Evolutionary conservation across 2,797 vertebrate species (phyloP).

Genomic region (Rhinophrynus dorsalis): DNA sequence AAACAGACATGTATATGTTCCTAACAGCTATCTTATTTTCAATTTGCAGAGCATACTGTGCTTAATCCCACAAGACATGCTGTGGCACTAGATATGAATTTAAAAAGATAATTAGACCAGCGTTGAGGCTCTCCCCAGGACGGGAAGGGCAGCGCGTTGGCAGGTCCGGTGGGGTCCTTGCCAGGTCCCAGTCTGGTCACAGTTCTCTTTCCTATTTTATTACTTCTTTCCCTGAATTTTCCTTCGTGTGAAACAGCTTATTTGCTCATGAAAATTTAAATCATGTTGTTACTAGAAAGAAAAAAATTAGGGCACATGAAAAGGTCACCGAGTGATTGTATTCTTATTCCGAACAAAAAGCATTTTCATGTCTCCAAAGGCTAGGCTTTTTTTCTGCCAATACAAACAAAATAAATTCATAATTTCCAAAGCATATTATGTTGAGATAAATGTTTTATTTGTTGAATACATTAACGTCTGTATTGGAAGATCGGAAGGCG

Average conservation of each 20-base stretch:
- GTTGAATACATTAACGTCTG: conserved; percentile 7
- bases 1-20: conserved; percentile 71
- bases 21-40: conserved; percentile 84
- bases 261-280: conserved; percentile 77
- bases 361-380: conserved; percentile 22
- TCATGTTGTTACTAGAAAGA: conserved; percentile 62
- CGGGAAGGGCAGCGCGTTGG: conserved; percentile 57
- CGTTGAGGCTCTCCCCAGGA: conserved; percentile 60
- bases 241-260: conserved; percentile 65
- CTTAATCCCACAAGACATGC: conserved; percentile 77
- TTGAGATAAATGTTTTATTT: conserved; percentile 36
- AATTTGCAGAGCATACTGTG: conserved; percentile 80
- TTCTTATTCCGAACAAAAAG: conserved; percentile 47
- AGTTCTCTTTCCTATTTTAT: conserved; percentile 54
- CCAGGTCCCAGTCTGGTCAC: conserved; percentile 62
- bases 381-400: conserved; percentile 16
- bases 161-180: conserved; percentile 71
- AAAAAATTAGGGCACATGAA: conserved; percentile 47
- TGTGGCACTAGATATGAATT: conserved; percentile 79
- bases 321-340: conserved; percentile 52
- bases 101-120: conserved; percentile 84
- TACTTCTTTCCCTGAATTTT: conserved; percentile 48
- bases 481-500: not conserved
- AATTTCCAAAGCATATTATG: not conserved
- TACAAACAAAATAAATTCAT: conserved; percentile 14